Percentiles rank a stretch among this genome's conserved stretches.
Conservation (phyloP, 2,113 vertebrate genomes). For the Nipponia nippon region DNA sequence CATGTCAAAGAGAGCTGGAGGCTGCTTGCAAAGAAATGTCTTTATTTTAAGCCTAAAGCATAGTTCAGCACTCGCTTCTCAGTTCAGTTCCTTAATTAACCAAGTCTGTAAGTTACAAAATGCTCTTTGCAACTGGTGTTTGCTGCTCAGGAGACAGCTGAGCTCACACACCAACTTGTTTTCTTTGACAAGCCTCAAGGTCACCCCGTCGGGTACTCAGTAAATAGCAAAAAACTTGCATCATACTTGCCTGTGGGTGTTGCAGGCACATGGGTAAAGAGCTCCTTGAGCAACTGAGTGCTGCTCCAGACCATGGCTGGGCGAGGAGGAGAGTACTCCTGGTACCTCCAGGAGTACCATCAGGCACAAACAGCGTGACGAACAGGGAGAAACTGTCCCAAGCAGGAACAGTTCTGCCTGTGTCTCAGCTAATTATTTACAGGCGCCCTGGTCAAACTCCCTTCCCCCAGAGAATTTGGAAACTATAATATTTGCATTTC, state of each 20-base stretch:
- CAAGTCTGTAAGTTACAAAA: neutral
- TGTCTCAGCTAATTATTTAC: neutral
- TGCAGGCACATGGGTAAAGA: neutral
- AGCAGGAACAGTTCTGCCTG: neutral
- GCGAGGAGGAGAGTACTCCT: neutral
- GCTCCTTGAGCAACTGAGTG: neutral
- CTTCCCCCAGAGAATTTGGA: neutral
- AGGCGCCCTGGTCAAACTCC: neutral
- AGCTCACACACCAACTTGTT: neutral
- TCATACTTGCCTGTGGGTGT: neutral
- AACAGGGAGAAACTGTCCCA: neutral
- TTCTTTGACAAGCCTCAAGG: slow-evolving; percentile 16
- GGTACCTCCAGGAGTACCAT: neutral
- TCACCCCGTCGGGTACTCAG: neutral
- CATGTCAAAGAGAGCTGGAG: neutral
- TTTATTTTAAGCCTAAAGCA: neutral
- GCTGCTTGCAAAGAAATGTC: neutral
- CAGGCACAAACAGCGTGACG: neutral
- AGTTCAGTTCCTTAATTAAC: neutral
- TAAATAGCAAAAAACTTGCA: neutral
- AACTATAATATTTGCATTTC: neutral
- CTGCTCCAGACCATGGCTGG: neutral
- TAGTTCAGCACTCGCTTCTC: neutral
- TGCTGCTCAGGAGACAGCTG: neutral
- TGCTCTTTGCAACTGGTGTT: neutral